phyloP scores from a whole-genome alignment of 2,113 vertebrate genomes.

The Scomber japonicus region DNA sequence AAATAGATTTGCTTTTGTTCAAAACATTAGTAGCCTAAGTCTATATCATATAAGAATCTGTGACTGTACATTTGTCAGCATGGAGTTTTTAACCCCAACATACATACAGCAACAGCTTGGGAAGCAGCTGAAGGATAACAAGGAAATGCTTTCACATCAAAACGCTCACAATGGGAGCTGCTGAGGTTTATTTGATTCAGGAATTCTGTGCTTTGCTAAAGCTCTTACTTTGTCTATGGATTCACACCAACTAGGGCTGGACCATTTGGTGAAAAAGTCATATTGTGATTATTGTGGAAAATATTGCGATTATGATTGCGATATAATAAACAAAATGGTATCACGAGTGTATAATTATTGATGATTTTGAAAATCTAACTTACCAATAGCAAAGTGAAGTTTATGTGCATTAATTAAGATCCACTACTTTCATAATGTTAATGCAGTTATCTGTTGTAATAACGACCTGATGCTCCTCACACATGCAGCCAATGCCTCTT shows the following conservation, averaged over 20 bases:
- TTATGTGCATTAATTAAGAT: too few relatives aligned
- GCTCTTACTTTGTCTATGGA: background rate
- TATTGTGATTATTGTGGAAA: too few relatives aligned
- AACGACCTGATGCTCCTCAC: too few relatives aligned
- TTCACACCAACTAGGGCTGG: background rate
- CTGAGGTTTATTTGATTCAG: slow-evolving; percentile 19
- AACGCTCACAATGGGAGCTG: slow-evolving; percentile 24
- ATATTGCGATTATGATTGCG: too few relatives aligned
- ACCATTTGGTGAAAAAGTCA: too few relatives aligned
- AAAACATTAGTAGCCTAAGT: slow-evolving; percentile 1
- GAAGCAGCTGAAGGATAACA: background rate
- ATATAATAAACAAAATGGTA: too few relatives aligned
- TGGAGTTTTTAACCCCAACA: slow-evolving; percentile 3
- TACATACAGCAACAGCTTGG: slow-evolving; percentile 4
- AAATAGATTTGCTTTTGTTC: slow-evolving; percentile 2
- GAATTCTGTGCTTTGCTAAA: slow-evolving; percentile 43
- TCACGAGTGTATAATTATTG: too few relatives aligned
- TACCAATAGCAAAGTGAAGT: too few relatives aligned
- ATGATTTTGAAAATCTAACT: too few relatives aligned
- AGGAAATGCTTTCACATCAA: slow-evolving; percentile 30
- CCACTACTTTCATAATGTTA: too few relatives aligned
- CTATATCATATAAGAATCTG: background rate
- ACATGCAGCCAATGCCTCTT: too few relatives aligned
- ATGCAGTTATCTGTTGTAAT: too few relatives aligned
- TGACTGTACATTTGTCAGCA: slow-evolving; percentile 9